These are phyloP conservation scores for Malurus splendens DNA, from an alignment of 2,797 vertebrate species.

Conservation along the genomic window DNA sequence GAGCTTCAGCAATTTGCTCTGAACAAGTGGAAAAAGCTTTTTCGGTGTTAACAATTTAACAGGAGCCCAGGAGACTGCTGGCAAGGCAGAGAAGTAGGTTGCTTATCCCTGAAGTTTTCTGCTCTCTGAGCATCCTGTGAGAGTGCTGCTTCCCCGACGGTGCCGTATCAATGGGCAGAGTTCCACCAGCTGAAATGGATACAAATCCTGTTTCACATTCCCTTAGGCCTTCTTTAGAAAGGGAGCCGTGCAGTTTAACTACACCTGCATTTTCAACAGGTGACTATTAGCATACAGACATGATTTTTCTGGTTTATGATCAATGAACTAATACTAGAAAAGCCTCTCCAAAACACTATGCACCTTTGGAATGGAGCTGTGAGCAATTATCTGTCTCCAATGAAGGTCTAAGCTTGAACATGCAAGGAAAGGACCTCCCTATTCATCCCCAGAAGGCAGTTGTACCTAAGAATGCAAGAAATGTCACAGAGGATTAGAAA, in stretches of 20 bases:
- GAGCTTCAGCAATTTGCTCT: neutral
- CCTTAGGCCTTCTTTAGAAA: neutral
- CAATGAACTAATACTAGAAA: neutral
- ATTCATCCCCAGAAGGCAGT: neutral
- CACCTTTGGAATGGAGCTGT: neutral
- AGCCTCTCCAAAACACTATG: neutral
- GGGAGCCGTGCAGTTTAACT: neutral
- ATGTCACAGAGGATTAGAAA: neutral
- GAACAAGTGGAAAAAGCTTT: neutral
- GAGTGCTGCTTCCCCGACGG: neutral
- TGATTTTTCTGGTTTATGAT: neutral
- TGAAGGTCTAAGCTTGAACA: neutral
- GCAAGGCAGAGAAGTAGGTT: neutral
- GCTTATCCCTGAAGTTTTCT: neutral
- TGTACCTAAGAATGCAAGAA: neutral
- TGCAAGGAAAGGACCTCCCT: neutral
- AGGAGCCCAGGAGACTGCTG: neutral
- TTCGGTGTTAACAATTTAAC: neutral
- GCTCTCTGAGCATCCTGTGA: neutral
- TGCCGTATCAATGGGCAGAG: neutral
- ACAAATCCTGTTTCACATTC: neutral
- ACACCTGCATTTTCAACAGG: neutral
- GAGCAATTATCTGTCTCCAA: neutral
- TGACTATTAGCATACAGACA: neutral
- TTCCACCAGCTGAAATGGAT: neutral